phyloP scores from a whole-genome alignment of 2,113 vertebrate genomes.

The Plotosus lineatus region DNA sequence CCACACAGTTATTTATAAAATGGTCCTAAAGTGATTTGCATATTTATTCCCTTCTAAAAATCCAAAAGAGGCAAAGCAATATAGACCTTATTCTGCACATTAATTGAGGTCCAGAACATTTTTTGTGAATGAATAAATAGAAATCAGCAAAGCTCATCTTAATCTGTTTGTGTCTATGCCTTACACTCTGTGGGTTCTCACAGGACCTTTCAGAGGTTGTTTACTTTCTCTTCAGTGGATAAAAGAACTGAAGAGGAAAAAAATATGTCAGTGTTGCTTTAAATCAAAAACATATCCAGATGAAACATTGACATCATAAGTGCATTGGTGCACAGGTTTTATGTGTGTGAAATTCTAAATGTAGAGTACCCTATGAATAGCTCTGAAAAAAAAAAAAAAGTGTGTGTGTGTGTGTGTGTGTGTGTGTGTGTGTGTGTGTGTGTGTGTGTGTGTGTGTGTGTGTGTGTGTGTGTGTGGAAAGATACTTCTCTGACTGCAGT shows the following conservation, averaged over 20 bases:
- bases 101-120: slow-evolving; percentile 5
- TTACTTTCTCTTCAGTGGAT: neutral
- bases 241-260: neutral
- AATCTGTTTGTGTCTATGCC: neutral
- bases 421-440: too few species aligned
- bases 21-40: neutral
- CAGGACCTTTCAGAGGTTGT: slow-evolving; percentile 3
- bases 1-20: neutral
- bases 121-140: neutral
- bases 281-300: slow-evolving; percentile 34
- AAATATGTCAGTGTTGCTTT: neutral
- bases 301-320: slow-evolving; percentile 7
- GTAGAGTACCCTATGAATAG: neutral
- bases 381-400: neutral
- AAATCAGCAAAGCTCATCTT: slow-evolving; percentile 8
- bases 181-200: neutral
- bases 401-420: too few species aligned
- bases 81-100: neutral
- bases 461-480: neutral
- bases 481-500: neutral
- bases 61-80: neutral
- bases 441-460: neutral
- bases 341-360: neutral
- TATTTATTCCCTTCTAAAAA: neutral
- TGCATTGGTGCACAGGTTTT: neutral